Conservation (phyloP, 64 coral and sea anemone genomes). For the Stylophora pistillata region DNA sequence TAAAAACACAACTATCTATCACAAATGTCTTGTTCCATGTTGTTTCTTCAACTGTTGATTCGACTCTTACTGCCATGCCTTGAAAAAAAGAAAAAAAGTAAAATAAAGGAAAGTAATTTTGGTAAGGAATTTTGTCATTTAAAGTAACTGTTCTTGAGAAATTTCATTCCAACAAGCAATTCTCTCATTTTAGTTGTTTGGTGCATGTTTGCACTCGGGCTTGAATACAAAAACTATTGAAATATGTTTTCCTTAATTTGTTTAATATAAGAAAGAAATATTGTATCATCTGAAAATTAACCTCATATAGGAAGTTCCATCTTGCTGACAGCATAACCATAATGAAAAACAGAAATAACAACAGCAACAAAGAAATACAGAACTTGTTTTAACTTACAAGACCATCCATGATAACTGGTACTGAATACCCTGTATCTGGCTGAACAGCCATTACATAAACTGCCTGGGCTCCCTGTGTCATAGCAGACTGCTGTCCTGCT, state of each 20-base stretch:
- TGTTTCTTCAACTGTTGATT: not conserved
- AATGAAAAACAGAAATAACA: too few relatives aligned
- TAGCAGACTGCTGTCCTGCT: not conserved
- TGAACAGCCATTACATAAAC: not conserved
- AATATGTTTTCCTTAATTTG: too few relatives aligned
- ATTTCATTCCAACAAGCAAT: too few relatives aligned
- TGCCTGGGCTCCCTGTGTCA: not conserved
- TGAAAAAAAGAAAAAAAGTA: not conserved
- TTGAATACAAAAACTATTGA: too few relatives aligned
- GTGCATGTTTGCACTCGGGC: too few relatives aligned
- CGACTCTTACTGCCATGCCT: not conserved
- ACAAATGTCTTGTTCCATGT: not conserved
- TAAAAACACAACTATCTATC: conserved; percentile 8
- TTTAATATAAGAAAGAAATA: too few relatives aligned
- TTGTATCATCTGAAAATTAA: too few relatives aligned
- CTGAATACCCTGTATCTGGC: not conserved
- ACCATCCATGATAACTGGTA: not conserved
- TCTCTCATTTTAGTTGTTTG: too few relatives aligned
- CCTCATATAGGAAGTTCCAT: too few relatives aligned
- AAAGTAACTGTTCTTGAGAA: too few relatives aligned
- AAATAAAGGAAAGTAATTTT: not conserved
- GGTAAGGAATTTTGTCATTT: not conserved
- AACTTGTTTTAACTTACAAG: conserved; percentile 5
- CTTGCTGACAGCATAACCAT: too few relatives aligned
- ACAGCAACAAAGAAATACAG: too few relatives aligned